Evolutionary conservation across 1,140 invertebrate species (phyloP).

Genomic region (Catajapyx aquilonaris): DNA sequence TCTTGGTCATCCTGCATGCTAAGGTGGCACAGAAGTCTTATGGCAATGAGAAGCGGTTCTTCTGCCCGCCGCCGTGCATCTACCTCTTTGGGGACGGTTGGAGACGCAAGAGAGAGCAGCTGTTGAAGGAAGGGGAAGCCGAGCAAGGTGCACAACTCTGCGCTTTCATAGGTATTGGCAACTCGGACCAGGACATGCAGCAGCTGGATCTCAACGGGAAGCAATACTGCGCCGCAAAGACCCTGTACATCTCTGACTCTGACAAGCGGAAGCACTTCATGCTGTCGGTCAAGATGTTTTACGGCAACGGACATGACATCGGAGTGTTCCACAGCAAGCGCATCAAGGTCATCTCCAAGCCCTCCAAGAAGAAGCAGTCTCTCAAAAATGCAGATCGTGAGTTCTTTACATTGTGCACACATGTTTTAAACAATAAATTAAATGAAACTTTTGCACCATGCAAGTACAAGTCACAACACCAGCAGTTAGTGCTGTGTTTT

Average conservation of each 20-base stretch:
- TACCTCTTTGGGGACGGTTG: slow-evolving; percentile 96
- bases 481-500: slow-evolving; percentile 4
- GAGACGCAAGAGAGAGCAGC: slow-evolving; percentile 76
- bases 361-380: slow-evolving; percentile 99
- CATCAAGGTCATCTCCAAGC: slow-evolving; percentile 99
- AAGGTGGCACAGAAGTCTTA: slow-evolving; percentile 99
- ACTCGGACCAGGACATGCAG: slow-evolving; percentile 97
- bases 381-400: slow-evolving; percentile 91
- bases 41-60: slow-evolving; percentile 98
- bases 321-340: slow-evolving; percentile 96
- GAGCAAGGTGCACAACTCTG: slow-evolving; percentile 82
- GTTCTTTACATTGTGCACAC: slow-evolving; percentile 14
- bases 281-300: slow-evolving; percentile 98
- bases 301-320: slow-evolving; percentile 92
- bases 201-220: slow-evolving; percentile 82
- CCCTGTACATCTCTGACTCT: slow-evolving; percentile 95
- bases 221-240: slow-evolving; percentile 98
- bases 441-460: not conserved
- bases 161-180: slow-evolving; percentile 97
- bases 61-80: slow-evolving; percentile 97
- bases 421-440: slow-evolving; percentile 1
- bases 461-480: not conserved
- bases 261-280: slow-evolving; percentile 99
- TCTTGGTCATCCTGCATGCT: slow-evolving; percentile 92
- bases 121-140: slow-evolving; percentile 66